phyloP scores from a whole-genome alignment of 2,888 invertebrate genomes.

The Andrena praecox region DNA sequence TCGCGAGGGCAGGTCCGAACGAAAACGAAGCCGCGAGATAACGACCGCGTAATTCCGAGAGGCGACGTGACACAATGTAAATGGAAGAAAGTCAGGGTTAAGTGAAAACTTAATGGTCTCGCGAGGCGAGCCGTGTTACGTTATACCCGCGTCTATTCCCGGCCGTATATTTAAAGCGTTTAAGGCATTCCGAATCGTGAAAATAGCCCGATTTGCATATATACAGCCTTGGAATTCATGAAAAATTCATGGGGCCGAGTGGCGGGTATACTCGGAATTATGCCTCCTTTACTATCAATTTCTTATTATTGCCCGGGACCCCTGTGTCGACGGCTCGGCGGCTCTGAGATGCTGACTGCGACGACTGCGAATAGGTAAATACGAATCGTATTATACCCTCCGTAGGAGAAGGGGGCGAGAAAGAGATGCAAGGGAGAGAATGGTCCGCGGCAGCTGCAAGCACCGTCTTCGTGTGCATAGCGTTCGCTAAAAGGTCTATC shows the following conservation, averaged over 20 bases:
- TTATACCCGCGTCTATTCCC: slow-evolving; percentile 76
- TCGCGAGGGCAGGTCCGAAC: background rate
- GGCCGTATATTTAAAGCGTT: slow-evolving; percentile 81
- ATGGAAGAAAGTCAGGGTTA: slow-evolving; percentile 60
- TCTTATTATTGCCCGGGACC: slow-evolving; percentile 75
- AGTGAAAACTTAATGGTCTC: slow-evolving; percentile 81
- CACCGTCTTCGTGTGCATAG: slow-evolving; percentile 4
- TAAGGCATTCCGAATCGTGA: slow-evolving; percentile 82
- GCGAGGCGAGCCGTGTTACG: slow-evolving; percentile 79
- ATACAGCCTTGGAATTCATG: slow-evolving; percentile 82
- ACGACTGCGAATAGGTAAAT: slow-evolving; percentile 66
- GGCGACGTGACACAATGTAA: slow-evolving; percentile 42
- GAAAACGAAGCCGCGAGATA: background rate
- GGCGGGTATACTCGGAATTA: slow-evolving; percentile 77
- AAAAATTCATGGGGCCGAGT: slow-evolving; percentile 82
- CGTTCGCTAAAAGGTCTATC: slow-evolving; percentile 40
- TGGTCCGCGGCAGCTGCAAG: slow-evolving; percentile 7
- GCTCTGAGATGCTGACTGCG: slow-evolving; percentile 61
- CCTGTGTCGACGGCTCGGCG: slow-evolving; percentile 26
- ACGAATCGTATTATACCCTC: slow-evolving; percentile 57
- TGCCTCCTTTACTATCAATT: slow-evolving; percentile 80
- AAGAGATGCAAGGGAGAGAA: slow-evolving; percentile 25
- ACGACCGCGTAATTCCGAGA: slow-evolving; percentile 19
- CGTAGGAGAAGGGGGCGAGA: slow-evolving; percentile 4
- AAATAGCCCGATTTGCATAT: slow-evolving; percentile 82